These are phyloP conservation scores for Bergia puertoricense DNA, from an alignment of 92 coral and sea anemone genomes.

Conservation along the genomic window DNA sequence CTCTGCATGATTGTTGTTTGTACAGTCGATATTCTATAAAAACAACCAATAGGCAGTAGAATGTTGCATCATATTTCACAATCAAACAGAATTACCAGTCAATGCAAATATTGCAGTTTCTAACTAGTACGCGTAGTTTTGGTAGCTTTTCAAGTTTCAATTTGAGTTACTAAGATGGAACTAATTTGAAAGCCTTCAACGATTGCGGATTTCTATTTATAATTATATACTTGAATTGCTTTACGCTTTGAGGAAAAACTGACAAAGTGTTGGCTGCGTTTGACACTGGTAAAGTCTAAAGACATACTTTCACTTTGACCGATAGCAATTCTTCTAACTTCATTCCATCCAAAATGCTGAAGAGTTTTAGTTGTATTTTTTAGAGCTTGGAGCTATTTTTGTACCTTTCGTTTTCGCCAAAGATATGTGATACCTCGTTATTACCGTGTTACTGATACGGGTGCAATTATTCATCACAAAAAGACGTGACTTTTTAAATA, in stretches of 20 bases:
- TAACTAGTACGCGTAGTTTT: not conserved
- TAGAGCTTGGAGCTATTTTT: slow-evolving; percentile 14
- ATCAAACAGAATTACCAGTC: not conserved
- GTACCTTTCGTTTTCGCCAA: not conserved
- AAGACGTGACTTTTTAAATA: too few relatives aligned
- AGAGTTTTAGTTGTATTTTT: not conserved
- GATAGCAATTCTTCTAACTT: not conserved
- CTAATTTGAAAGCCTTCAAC: not conserved
- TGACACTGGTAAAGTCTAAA: too few relatives aligned
- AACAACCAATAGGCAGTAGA: not conserved
- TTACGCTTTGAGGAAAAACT: too few relatives aligned
- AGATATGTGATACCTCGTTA: slow-evolving; percentile 2
- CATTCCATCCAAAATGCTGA: not conserved
- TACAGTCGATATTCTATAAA: not conserved
- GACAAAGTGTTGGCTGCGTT: not conserved
- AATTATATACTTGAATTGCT: too few relatives aligned
- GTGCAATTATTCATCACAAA: not conserved
- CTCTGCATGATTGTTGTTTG: not conserved
- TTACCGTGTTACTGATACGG: not conserved
- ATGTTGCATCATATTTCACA: not conserved
- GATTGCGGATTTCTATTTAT: too few relatives aligned
- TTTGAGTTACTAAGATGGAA: not conserved
- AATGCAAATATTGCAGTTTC: not conserved
- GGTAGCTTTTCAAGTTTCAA: not conserved
- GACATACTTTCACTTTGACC: not conserved